phyloP scores from a whole-genome alignment of 2,113 vertebrate genomes.

The Raja brachyura region DNA sequence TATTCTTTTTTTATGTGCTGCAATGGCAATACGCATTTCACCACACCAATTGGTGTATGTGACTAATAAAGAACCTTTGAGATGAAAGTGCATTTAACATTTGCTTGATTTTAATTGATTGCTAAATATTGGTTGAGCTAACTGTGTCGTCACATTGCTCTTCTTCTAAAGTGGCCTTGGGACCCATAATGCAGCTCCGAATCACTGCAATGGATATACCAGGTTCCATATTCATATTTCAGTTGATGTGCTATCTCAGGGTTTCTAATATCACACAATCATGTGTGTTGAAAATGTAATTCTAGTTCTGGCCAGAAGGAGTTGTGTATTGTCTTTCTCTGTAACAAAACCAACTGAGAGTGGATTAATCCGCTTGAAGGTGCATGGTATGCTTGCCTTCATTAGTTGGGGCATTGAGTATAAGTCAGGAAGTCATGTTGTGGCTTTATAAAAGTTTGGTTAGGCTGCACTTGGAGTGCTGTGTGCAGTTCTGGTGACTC shows the following conservation, averaged over 20 bases:
- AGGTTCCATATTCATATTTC: not conserved
- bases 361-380: not conserved
- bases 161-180: not conserved
- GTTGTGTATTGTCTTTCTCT: not conserved
- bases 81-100: not conserved
- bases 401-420: too few relatives aligned
- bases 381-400: too few relatives aligned
- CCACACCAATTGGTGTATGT: too few relatives aligned
- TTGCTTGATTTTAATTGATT: not conserved
- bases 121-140: not conserved
- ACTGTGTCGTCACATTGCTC: not conserved
- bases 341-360: not conserved
- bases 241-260: not conserved
- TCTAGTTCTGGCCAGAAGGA: too few relatives aligned
- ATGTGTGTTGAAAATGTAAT: not conserved
- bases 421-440: too few relatives aligned
- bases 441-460: too few relatives aligned
- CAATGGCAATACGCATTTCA: too few relatives aligned
- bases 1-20: too few relatives aligned
- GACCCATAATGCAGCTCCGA: not conserved
- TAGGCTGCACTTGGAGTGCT: too few relatives aligned
- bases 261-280: not conserved
- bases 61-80: too few relatives aligned
- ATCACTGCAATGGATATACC: not conserved
- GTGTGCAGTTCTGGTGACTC: too few relatives aligned